phyloP scores from a whole-genome alignment of 2,888 invertebrate species.

The Pterostichus madidus region DNA sequence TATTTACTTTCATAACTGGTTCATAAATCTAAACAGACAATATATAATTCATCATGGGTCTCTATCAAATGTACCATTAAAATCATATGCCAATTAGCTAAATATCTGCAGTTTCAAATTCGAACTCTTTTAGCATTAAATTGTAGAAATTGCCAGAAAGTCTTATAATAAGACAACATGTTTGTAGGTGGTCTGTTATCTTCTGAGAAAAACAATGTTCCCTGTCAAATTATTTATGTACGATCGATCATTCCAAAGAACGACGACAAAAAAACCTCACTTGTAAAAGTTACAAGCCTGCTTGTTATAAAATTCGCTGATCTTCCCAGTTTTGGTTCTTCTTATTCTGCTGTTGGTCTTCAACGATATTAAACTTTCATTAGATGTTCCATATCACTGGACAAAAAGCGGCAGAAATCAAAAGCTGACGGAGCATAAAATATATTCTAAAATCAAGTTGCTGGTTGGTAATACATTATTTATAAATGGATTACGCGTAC shows the following conservation, averaged over 20 bases:
- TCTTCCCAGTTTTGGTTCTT: not conserved
- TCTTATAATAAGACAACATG: conserved; percentile 27
- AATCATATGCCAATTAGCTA: conserved; percentile 27
- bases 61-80: conserved; percentile 34
- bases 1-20: not conserved
- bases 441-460: not conserved
- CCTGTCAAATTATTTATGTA: conserved; percentile 61
- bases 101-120: conserved; percentile 17
- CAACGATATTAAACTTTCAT: conserved; percentile 40
- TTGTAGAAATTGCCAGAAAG: conserved; percentile 17
- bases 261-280: conserved; percentile 35
- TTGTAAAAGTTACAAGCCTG: conserved; percentile 42
- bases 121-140: not conserved
- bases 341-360: not conserved
- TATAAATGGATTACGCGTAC: not conserved
- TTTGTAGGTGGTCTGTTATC: conserved; percentile 55
- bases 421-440: not conserved
- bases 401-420: conserved; percentile 3
- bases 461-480: conserved; percentile 1
- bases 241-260: conserved; percentile 51
- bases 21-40: not conserved
- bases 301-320: conserved; percentile 33
- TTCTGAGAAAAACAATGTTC: conserved; percentile 53
- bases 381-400: conserved; percentile 27
- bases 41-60: not conserved